These are phyloP conservation scores for Eucera pruinosa DNA, from an alignment of 2,888 invertebrate species.

Conservation along the genomic window DNA sequence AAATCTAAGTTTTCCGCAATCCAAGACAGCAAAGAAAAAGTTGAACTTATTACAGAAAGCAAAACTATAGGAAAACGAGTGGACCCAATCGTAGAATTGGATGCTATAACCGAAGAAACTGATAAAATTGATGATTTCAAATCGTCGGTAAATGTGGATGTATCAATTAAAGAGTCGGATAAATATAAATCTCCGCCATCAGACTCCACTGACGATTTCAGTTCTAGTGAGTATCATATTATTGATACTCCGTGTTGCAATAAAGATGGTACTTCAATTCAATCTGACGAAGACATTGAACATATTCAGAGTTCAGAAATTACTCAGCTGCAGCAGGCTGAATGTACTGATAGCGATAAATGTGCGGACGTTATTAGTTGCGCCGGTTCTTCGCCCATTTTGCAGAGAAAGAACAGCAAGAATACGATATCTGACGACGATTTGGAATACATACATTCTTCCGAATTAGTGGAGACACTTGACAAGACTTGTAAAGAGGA, in stretches of 20 bases:
- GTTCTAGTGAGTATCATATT: slow-evolving; percentile 77
- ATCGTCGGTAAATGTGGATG: neutral
- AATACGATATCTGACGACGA: slow-evolving; percentile 80
- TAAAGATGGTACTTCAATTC: slow-evolving; percentile 65
- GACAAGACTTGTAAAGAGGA: slow-evolving; percentile 44
- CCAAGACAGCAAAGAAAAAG: slow-evolving; percentile 25
- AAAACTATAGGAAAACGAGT: slow-evolving; percentile 11
- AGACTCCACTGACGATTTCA: slow-evolving; percentile 71
- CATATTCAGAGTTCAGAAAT: slow-evolving; percentile 75
- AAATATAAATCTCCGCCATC: slow-evolving; percentile 36
- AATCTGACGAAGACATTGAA: slow-evolving; percentile 80
- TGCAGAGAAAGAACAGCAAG: slow-evolving; percentile 69
- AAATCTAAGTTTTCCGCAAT: slow-evolving; percentile 30
- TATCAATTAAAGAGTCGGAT: neutral
- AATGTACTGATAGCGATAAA: slow-evolving; percentile 40
- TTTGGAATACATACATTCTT: slow-evolving; percentile 78
- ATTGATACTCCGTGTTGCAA: slow-evolving; percentile 64
- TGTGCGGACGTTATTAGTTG: slow-evolving; percentile 23
- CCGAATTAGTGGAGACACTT: slow-evolving; percentile 71
- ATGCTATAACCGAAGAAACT: neutral
- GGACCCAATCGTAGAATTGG: slow-evolving; percentile 38
- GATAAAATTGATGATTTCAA: slow-evolving; percentile 26
- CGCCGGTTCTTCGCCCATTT: slow-evolving; percentile 39
- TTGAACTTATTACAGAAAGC: slow-evolving; percentile 11
- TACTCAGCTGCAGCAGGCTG: slow-evolving; percentile 52